Conservation (phyloP, 1,140 invertebrate species). For the Lethocerus indicus region DNA sequence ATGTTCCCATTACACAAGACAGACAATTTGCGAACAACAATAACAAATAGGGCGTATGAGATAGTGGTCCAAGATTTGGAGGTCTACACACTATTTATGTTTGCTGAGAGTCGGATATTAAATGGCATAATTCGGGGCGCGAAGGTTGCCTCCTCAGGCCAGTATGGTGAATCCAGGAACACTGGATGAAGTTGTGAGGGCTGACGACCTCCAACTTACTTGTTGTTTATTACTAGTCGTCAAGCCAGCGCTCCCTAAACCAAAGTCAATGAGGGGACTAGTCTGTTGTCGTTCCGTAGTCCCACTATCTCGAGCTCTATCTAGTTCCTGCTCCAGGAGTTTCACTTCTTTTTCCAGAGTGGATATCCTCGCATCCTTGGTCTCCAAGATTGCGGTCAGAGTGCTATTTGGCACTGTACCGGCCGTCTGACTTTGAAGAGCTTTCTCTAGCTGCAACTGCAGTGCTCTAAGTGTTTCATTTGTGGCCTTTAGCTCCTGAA, state of each 20-base stretch:
- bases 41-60: no score
- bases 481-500: slow-evolving; percentile 62
- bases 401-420: slow-evolving; percentile 40
- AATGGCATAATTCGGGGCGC: no score
- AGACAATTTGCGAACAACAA: no score
- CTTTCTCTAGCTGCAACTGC: slow-evolving; percentile 56
- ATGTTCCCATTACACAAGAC: no score
- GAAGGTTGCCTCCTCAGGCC: no score
- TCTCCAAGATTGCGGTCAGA: slow-evolving; percentile 58
- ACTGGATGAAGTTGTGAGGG: not conserved
- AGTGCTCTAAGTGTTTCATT: slow-evolving; percentile 62
- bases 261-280: slow-evolving; percentile 21
- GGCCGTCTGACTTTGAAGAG: slow-evolving; percentile 38
- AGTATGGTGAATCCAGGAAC: no score
- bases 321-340: slow-evolving; percentile 49
- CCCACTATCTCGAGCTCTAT: slow-evolving; percentile 37
- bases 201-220: slow-evolving; percentile 38
- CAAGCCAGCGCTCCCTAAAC: slow-evolving; percentile 8
- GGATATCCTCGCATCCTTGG: slow-evolving; percentile 68
- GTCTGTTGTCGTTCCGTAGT: slow-evolving; percentile 22
- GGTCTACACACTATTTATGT: no score
- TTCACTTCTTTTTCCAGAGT: slow-evolving; percentile 68
- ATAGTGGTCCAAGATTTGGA: no score
- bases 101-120: no score
- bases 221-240: slow-evolving; percentile 46